These are phyloP conservation scores for Grammomys surdaster DNA, from an alignment of 2,113 vertebrate genomes.

Conservation along the genomic window DNA sequence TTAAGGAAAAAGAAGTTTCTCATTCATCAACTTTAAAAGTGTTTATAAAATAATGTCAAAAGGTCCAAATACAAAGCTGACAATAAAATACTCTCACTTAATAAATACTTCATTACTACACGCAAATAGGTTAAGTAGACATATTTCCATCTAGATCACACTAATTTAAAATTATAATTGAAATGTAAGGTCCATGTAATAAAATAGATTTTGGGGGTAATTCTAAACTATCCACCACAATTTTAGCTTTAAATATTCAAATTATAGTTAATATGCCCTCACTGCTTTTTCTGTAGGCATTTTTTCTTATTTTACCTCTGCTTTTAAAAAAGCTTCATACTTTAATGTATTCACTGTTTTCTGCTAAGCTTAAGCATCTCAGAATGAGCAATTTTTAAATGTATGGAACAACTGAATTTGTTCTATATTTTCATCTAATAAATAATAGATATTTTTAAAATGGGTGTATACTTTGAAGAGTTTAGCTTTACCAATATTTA, in stretches of 20 bases:
- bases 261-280: not conserved
- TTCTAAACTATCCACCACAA: not conserved
- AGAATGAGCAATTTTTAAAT: constrained; percentile 63
- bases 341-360: constrained; percentile 40
- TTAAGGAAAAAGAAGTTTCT: constrained; percentile 22
- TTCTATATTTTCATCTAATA: constrained; percentile 37
- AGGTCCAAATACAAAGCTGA: constrained; percentile 1
- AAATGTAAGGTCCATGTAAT: not conserved
- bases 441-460: not conserved
- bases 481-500: not conserved
- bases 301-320: constrained; percentile 31
- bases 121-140: not conserved
- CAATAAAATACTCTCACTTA: constrained; percentile 4
- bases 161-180: not conserved
- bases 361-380: constrained; percentile 1
- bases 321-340: not conserved
- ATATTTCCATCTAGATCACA: constrained; percentile 2
- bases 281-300: not conserved
- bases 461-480: constrained; percentile 22
- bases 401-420: not conserved
- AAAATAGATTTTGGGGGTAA: not conserved
- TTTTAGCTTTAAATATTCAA: constrained; percentile 60
- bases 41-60: not conserved
- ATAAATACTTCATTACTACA: constrained; percentile 28
- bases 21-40: constrained; percentile 26